Evolutionary conservation across 2,113 vertebrate genomes (phyloP).

Genomic region (Stegostoma tigrinum): DNA sequence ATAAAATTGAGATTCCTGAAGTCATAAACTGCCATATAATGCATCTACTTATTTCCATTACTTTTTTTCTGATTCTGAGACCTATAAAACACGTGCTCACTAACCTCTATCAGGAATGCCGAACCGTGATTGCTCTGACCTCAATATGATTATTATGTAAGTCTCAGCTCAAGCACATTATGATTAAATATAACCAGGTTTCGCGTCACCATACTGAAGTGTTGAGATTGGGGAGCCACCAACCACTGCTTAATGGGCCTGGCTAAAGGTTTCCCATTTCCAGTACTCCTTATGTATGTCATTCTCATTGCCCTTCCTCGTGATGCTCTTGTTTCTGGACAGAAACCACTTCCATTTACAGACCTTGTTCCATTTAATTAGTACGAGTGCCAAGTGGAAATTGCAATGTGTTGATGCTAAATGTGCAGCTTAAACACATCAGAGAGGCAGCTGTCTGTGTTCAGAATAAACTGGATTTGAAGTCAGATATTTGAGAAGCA

Average conservation of each 20-base stretch:
- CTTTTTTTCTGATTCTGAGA: neutral
- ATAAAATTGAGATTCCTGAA: neutral
- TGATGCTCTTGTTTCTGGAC: neutral
- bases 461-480: neutral
- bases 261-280: neutral
- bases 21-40: neutral
- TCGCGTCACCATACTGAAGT: neutral
- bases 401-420: neutral
- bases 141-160: neutral
- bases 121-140: neutral
- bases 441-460: neutral
- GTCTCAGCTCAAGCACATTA: neutral
- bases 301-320: neutral
- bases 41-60: neutral
- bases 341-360: constrained; percentile 3
- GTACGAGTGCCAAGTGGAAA: neutral
- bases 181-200: neutral
- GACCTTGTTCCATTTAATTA: neutral
- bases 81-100: neutral
- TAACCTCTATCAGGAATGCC: neutral
- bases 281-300: neutral
- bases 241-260: no score
- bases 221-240: neutral
- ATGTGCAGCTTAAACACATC: neutral
- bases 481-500: neutral